Evolutionary conservation across 2,888 invertebrate species (phyloP), one percentile per base, ranked within the genome.

Genomic region (Phaonia tiefii): DNA sequence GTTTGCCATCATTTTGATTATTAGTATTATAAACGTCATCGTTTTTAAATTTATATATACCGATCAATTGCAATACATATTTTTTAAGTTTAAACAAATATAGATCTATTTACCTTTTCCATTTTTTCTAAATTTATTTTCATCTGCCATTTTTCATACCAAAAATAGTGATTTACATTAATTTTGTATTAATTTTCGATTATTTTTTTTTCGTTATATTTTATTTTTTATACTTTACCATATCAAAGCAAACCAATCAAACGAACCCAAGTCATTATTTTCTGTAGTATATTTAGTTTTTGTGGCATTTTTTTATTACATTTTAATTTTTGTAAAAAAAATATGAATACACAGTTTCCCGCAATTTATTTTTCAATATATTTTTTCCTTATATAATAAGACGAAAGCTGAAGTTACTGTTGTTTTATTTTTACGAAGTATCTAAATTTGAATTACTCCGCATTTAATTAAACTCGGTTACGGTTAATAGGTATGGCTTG

Each of bases 61-160:
- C 39, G 26, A 72, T 37, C 20, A 17, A 51, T 39, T 46, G 73
- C 66, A 77, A 76, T 80, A 69, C 65, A 65, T 70, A 69, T 54
- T 46, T 54, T n/a, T 67, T 75, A 63, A 26, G 42, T 75, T 76
- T 58, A 65, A 73, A 17, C n/a, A 66, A 22, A 11, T n/a, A n/a
- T n/a, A n/a, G n/a, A n/a, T n/a, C 39, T 26, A n/a, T 60, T 37
- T 37, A 49, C 15, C 13, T 25, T 54, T 13, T 63, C 5, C 44
- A 2, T 63, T 42, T 37, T 67, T 46, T 75, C 39, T 37, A 3
- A 51, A 20, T n/a, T n/a, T 54, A 39, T 51, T 44, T 17, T 39
- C 54, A n/a, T 31, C 20, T 13, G 63, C 63, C 63, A 63, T 65
- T 73, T 20, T 65, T 46, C 20, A 58, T 67, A 71, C 74, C 70